These are phyloP conservation scores for Dyspetes luteomarginatus DNA, from an alignment of 2,888 invertebrate species.

Conservation along the genomic window DNA sequence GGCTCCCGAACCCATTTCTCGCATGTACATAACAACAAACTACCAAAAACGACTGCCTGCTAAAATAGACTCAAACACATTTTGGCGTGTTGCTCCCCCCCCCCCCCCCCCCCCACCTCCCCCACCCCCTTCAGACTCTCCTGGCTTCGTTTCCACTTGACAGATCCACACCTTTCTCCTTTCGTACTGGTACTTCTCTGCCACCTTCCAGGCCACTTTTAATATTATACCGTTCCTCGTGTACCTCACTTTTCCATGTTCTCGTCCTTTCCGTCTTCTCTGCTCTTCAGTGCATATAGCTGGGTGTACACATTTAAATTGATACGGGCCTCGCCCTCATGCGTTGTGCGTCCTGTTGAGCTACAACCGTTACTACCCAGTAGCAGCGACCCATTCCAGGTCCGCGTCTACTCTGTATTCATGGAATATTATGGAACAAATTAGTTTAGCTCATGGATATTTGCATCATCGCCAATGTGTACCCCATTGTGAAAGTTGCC, in stretches of 20 bases:
- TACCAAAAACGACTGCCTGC: not conserved
- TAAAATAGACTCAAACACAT: conserved; percentile 17
- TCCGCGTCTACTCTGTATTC: conserved; percentile 76
- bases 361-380: conserved; percentile 68
- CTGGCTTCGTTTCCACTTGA: conserved; percentile 29
- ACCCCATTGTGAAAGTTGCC: conserved; percentile 44
- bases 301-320: conserved; percentile 60
- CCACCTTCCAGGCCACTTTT: not conserved
- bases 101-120: not conserved
- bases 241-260: conserved; percentile 25
- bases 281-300: conserved; percentile 21
- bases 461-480: conserved; percentile 64
- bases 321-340: conserved; percentile 42
- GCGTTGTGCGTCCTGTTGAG: conserved; percentile 59
- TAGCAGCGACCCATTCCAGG: conserved; percentile 28
- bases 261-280: conserved; percentile 4
- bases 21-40: not conserved
- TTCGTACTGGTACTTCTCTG: conserved; percentile 2
- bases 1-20: not conserved
- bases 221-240: conserved; percentile 9
- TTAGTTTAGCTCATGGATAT: conserved; percentile 70
- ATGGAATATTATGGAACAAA: conserved; percentile 76
- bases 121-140: conserved; percentile 12
- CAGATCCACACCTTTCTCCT: not conserved
- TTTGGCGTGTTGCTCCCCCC: no score